These are phyloP conservation scores for Nothocercus nigrocapillus DNA, from an alignment of 2,113 vertebrate species.

Conservation along the genomic window DNA sequence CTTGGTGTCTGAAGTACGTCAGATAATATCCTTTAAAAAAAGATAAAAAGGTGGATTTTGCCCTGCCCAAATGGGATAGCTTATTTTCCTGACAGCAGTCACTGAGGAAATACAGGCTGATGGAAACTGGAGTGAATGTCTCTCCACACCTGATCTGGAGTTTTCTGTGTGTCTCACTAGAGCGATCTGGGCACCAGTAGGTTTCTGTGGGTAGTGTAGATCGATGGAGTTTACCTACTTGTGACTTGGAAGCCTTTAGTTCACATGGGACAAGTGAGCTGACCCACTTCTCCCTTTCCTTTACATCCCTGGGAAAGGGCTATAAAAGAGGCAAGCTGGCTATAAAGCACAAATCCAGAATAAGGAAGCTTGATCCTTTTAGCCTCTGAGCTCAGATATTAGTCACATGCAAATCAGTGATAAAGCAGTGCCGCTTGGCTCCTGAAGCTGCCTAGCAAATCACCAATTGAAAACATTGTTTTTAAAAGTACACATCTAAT, in stretches of 20 bases:
- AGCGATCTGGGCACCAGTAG: neutral
- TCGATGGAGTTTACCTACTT: neutral
- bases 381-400: neutral
- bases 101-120: neutral
- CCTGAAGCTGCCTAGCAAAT: neutral
- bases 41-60: neutral
- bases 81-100: constrained; percentile 24
- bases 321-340: neutral
- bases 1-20: neutral
- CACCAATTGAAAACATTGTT: neutral
- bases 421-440: neutral
- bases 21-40: neutral
- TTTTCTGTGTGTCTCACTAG: neutral
- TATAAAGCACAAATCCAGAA: neutral
- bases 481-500: neutral
- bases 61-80: neutral
- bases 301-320: neutral
- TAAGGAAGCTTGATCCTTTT: neutral
- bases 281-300: neutral
- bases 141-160: neutral
- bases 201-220: neutral
- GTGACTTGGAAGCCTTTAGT: neutral
- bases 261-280: neutral
- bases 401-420: neutral
- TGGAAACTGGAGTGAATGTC: constrained; percentile 6